A percentile compares a stretch with the other conserved stretches of the same genome.
Evolutionary conservation across 2,113 vertebrate species (phyloP).

Genomic region (Larimichthys polyactis): DNA sequence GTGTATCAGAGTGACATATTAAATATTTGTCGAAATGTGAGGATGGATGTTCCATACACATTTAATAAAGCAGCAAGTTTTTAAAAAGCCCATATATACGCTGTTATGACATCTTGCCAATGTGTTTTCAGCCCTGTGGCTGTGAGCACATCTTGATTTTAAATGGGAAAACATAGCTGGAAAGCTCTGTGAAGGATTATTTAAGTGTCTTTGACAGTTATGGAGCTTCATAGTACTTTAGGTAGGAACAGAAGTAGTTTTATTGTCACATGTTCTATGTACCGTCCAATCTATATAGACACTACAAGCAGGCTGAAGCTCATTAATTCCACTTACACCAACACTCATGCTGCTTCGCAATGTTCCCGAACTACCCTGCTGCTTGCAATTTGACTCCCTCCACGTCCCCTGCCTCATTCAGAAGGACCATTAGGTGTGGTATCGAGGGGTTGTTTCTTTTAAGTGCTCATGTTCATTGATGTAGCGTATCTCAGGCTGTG

Average conservation of each 20-base stretch:
- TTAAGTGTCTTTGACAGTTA: slow-evolving; percentile 34
- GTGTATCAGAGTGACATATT: background rate
- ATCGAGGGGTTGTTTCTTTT: background rate
- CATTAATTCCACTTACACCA: slow-evolving; percentile 35
- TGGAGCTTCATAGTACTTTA: slow-evolving; percentile 14
- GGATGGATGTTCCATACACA: background rate
- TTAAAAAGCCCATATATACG: background rate
- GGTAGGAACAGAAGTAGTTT: slow-evolving; percentile 10
- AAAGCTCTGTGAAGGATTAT: background rate
- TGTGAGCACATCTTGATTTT: slow-evolving; percentile 22
- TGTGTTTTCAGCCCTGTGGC: slow-evolving; percentile 16
- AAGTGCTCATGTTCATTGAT: slow-evolving; percentile 15
- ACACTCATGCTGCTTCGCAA: slow-evolving; percentile 30
- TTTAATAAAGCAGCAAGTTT: slow-evolving; percentile 19
- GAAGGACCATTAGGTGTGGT: background rate
- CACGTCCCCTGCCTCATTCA: background rate
- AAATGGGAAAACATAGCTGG: slow-evolving; percentile 21
- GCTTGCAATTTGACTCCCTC: slow-evolving; percentile 24
- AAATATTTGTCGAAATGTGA: background rate
- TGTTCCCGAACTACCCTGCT: slow-evolving; percentile 31
- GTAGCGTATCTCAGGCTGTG: slow-evolving; percentile 8
- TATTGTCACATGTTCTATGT: slow-evolving; percentile 8
- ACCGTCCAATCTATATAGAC: background rate
- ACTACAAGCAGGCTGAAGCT: background rate
- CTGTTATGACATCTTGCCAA: background rate